phyloP scores from a whole-genome alignment of 37 sponge, comb jelly and placozoan genomes.

The Tethya wilhelma region DNA sequence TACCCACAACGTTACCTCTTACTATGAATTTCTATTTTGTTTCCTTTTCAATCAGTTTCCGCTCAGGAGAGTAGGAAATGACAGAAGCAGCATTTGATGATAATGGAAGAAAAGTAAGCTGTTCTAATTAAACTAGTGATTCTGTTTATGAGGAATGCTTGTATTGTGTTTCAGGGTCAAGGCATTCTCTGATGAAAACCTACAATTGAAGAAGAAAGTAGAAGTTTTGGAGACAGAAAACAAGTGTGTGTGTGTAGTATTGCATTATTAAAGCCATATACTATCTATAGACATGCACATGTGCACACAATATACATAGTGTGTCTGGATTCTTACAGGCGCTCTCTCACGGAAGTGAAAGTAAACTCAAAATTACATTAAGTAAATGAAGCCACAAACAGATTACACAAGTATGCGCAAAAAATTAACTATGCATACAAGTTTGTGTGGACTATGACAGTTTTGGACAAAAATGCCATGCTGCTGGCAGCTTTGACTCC shows the following conservation, averaged over 20 bases:
- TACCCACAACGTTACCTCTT: constrained; percentile 81
- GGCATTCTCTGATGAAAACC: constrained; percentile 45
- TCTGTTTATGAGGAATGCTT: not conserved
- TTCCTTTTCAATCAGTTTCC: constrained; percentile 35
- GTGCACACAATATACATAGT: no score
- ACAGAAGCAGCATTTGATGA: constrained; percentile 68
- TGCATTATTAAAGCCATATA: not conserved
- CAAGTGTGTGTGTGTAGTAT: constrained; percentile 19
- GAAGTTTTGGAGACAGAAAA: constrained; percentile 68
- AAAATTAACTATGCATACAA: no score
- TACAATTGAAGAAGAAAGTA: constrained; percentile 53
- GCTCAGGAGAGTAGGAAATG: constrained; percentile 77
- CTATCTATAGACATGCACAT: not conserved
- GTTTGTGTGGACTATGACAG: no score
- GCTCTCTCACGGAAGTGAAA: no score
- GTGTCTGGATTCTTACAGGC: no score
- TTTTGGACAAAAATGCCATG: no score
- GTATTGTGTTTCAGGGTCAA: constrained; percentile 32
- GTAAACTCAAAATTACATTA: no score
- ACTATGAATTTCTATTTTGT: constrained; percentile 38
- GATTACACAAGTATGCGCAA: no score
- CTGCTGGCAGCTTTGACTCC: no score
- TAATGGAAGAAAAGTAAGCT: constrained; percentile 57
- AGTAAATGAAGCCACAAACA: no score
- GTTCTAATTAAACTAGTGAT: not conserved